phyloP scores from a whole-genome alignment of 2,888 invertebrate genomes.

The Melanotus villosus region DNA sequence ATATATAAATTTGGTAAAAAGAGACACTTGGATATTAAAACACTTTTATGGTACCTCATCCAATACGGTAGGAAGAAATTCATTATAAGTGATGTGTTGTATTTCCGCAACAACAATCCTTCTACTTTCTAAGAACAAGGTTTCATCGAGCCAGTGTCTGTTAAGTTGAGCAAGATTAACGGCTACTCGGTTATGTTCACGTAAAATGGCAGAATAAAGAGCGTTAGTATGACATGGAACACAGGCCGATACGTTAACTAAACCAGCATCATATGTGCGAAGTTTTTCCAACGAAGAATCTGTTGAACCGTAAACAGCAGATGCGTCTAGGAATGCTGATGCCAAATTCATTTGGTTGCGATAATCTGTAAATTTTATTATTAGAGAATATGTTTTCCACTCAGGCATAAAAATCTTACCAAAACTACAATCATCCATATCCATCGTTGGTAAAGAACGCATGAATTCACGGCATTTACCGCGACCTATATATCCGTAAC shows the following conservation, averaged over 20 bases:
- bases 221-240: constrained; percentile 78
- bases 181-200: constrained; percentile 87
- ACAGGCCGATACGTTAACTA: constrained; percentile 78
- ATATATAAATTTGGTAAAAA: constrained; percentile 5
- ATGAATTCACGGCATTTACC: constrained; percentile 77
- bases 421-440: constrained; percentile 75
- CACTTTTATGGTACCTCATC: constrained; percentile 73
- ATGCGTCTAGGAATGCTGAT: constrained; percentile 87
- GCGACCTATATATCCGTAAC: constrained; percentile 69
- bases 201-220: constrained; percentile 79
- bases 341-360: constrained; percentile 90
- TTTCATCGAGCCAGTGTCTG: constrained; percentile 85
- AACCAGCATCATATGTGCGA: constrained; percentile 80
- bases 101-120: constrained; percentile 83
- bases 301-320: constrained; percentile 85
- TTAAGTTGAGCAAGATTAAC: constrained; percentile 79
- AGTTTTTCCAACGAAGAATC: constrained; percentile 79
- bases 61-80: constrained; percentile 84
- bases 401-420: constrained; percentile 67
- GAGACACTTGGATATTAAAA: not conserved
- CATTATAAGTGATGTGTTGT: constrained; percentile 88
- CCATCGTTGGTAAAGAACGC: constrained; percentile 78
- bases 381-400: not conserved
- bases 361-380: constrained; percentile 69
- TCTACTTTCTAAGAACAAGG: constrained; percentile 82